phyloP scores from a whole-genome alignment of 2,113 vertebrate species.

The Urocitellus parryii region DNA sequence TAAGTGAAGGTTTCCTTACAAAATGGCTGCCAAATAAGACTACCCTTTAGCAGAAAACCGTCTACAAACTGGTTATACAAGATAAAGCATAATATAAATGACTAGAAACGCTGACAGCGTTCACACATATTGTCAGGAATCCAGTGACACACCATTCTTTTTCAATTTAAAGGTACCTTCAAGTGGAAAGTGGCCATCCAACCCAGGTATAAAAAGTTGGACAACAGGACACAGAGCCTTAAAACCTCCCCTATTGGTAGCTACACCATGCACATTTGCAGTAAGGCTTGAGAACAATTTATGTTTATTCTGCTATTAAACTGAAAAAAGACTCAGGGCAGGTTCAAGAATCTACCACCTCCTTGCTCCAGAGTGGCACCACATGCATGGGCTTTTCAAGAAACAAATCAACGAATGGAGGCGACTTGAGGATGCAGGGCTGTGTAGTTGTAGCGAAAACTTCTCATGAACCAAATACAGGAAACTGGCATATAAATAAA shows the following conservation, averaged over 20 bases:
- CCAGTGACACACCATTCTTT: background rate
- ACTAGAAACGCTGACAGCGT: background rate
- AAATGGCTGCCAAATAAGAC: background rate
- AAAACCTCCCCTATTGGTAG: background rate
- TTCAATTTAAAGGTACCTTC: background rate
- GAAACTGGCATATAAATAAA: background rate
- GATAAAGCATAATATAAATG: background rate
- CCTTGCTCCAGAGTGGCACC: background rate
- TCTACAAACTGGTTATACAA: background rate
- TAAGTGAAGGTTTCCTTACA: slow-evolving; percentile 52
- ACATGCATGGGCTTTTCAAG: background rate
- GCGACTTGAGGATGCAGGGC: too few species aligned
- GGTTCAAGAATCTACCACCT: background rate
- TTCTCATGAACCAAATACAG: background rate
- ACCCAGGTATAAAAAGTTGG: background rate
- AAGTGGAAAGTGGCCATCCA: background rate
- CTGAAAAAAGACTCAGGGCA: background rate
- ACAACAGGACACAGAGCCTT: background rate
- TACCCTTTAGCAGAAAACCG: background rate
- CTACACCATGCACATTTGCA: background rate
- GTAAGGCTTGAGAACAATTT: background rate
- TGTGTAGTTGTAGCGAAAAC: background rate
- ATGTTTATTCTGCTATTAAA: background rate
- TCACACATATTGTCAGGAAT: background rate
- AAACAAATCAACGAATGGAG: background rate